Evolutionary conservation across 2,113 vertebrate species (phyloP), one percentile per base, ranked within the genome.

Genomic region (Camelus dromedarius): DNA sequence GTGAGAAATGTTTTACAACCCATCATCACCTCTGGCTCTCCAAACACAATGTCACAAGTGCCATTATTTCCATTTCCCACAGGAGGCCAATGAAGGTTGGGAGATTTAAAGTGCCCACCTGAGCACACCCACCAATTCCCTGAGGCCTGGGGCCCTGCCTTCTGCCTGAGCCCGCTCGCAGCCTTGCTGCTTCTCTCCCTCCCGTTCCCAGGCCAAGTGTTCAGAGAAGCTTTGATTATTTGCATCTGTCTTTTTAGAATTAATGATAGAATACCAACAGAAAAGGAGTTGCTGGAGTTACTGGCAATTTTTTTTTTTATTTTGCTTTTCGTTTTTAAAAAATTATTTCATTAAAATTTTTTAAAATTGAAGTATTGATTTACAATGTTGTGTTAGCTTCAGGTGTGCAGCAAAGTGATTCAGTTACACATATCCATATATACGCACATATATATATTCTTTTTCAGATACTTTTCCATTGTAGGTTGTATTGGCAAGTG

Each of bases 271-370:
- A 88, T 54, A 46, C 7, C 15, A n/a, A 60, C 56, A 54, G 88
- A 95, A 84, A 97, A 56, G 92, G 77, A 96, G 85, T 62, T 50
- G 42, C 81, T 66, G 46, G 73, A 30, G 56, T 91, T 82, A 80
- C 77, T 67, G 91, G 89, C 19, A 83, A 94, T 42, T 42, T 42
- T 42, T 42, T 42, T 42, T 42, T 42, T 42, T 42, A 42, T 42
- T 42, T 42, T 42, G 38, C 38, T 42, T 42, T 42, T 42, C 38
- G 38, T 42, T 42, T 42, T 42, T 42, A 5, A 42, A 42, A 42
- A 42, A 42, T 42, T 42, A 42, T 42, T 42, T 42, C 38, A 42
- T 42, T 42, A 42, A 42, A 42, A 5, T 42, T 42, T 42, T 42
- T 42, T 5, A 42, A 42, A 42, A 42, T 42, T 42, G 38, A 42